Conservation (phyloP, 53 echinoderm and acorn worm genomes). For the Patiria pectinifera region DNA sequence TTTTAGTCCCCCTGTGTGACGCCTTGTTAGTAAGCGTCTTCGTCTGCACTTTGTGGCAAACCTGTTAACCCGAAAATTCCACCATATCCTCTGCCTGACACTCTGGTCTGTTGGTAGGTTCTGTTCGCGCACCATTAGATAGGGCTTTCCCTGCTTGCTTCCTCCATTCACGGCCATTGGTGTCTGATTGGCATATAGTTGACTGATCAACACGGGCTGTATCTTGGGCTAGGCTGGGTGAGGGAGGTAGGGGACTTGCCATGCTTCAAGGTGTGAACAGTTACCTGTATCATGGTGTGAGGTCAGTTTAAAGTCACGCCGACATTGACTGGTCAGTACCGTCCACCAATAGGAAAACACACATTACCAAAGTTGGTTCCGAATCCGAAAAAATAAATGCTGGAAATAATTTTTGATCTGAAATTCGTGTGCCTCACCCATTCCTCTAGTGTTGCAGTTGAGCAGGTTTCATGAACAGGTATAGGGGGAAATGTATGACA, state of each 20-base stretch:
- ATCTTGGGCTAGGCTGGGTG: neutral
- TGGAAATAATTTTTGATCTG: neutral
- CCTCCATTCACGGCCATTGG: neutral
- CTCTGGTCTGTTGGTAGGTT: neutral
- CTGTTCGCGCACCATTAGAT: neutral
- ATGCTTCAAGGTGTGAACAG: neutral
- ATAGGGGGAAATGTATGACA: too few species aligned
- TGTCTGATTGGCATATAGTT: neutral
- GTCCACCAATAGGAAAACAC: neutral
- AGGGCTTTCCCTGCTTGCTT: neutral
- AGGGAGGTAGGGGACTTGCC: neutral
- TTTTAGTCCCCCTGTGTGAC: slow-evolving; percentile 13
- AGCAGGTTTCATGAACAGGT: neutral
- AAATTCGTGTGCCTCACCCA: neutral
- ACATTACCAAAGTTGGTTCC: neutral
- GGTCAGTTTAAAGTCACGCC: neutral
- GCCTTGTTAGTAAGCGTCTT: slow-evolving; percentile 13
- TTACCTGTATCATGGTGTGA: neutral
- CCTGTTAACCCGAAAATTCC: neutral
- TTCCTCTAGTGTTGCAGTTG: neutral
- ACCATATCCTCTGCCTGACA: neutral
- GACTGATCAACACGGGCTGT: neutral
- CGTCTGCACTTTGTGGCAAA: neutral
- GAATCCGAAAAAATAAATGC: neutral
- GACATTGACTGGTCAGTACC: neutral